Evolutionary conservation across 2,113 vertebrate species (phyloP).

Genomic region (Corythaixoides concolor): DNA sequence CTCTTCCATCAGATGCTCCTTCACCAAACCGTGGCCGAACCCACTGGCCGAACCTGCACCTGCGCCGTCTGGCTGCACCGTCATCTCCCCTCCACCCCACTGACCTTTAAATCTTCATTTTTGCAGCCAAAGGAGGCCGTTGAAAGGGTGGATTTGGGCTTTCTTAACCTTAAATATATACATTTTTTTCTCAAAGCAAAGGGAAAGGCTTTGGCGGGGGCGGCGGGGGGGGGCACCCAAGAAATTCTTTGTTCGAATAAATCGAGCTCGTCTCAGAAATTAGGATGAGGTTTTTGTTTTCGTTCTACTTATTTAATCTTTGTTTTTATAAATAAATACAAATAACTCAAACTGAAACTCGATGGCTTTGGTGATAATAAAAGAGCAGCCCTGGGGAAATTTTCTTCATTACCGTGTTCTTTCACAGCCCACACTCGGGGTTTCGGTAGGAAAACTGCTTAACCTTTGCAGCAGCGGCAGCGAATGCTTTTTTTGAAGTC

Average conservation of each 20-base stretch:
- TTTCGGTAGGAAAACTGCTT: conserved; percentile 94
- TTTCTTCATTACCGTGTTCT: conserved; percentile 94
- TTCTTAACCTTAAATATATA: not conserved
- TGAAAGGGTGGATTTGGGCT: too few species aligned
- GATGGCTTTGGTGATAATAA: conserved; percentile 98
- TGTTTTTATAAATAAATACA: conserved; percentile 99
- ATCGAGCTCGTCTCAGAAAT: conserved; percentile 65
- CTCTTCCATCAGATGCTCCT: not conserved
- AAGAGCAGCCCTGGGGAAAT: conserved; percentile 93
- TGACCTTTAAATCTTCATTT: not conserved
- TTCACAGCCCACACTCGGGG: conserved; percentile 94
- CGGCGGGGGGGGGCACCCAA: not conserved
- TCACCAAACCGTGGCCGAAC: not conserved
- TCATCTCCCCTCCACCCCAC: rapidly evolving
- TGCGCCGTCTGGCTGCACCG: not conserved
- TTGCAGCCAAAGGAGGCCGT: rapidly evolving
- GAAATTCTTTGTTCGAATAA: conserved; percentile 26
- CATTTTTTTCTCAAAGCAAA: not conserved
- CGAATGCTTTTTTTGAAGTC: conserved; percentile 71
- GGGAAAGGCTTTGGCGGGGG: not conserved
- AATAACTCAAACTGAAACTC: conserved; percentile 97
- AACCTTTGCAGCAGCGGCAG: conserved; percentile 91
- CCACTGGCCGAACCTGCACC: not conserved
- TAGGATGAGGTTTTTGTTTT: conserved; percentile 76
- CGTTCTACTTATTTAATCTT: conserved; percentile 86